Base-by-base conservation (phyloP, 2,888 invertebrate genomes). In the Capitulum mitella region DNA sequence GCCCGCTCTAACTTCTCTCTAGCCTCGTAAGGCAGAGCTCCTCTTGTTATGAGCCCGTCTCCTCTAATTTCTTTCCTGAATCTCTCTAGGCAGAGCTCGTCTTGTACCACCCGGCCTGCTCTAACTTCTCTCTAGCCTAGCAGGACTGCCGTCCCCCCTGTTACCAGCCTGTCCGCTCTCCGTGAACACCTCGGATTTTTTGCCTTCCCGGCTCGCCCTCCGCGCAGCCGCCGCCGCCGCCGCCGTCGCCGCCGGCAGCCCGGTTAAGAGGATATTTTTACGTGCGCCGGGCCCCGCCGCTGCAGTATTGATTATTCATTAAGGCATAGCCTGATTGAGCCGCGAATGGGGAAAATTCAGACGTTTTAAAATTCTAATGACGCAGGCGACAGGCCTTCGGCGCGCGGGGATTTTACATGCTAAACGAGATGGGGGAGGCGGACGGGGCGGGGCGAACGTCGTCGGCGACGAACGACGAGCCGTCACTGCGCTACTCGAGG, bases 311-410 rank as follows among this genome's bases (percentile, higher is more conserved):
- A 75, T 75, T 75, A 29, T 75, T 75, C 46, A 75, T 75, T 75
- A 75, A 37, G 70, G 70, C 70, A 19, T 12, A 12, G 70, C 22
- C 70, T 70, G 70, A 70, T 70, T 70, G 70, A 70, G 70, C 70
- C 37, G 70, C 70, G 22, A 70, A 70, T 70, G 37, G 70, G 70
- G 70, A 70, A 70, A 70, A 70, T 37, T 70, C 70, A 70, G 70
- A 70, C 70, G 70, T 70, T 70, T 70, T 70, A 70, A 70, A 70
- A 70, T 37, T 70, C 37, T 37, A 70, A 70, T 70, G 70, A 70
- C 37, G 70, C 70, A 29, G 32, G 70, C 70, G 70, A 26, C 37
- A 37, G n/a, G 37, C n/a, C 32, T 12, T 3, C 37, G 70, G 70
- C 34, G 70, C 70, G 3, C 32, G 22, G 70, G 70, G 37, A 70